Conservation (phyloP, 2,797 vertebrate genomes). For the Liasis olivaceus region DNA sequence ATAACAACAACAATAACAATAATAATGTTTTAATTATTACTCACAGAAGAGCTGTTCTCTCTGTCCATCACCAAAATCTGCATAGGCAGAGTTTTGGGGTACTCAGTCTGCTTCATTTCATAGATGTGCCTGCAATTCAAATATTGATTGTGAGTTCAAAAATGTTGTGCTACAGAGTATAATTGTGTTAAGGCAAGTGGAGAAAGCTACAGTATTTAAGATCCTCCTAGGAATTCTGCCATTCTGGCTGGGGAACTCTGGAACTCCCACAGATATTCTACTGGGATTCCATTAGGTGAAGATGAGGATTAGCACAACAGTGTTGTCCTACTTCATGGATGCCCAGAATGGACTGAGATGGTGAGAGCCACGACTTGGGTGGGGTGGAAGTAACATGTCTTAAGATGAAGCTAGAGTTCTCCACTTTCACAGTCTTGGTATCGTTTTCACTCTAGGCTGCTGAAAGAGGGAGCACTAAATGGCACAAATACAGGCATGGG, state of each 20-base stretch:
- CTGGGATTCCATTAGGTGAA: neutral
- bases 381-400: neutral
- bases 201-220: neutral
- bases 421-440: neutral
- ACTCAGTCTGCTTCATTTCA: conserved; percentile 72
- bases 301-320: neutral
- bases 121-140: conserved; percentile 72
- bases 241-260: neutral
- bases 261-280: neutral
- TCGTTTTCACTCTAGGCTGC: neutral
- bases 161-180: neutral
- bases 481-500: no score
- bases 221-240: neutral
- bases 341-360: neutral
- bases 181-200: neutral
- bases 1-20: neutral
- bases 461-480: neutral
- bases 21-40: conserved; percentile 37
- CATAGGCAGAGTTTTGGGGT: conserved; percentile 64
- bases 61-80: conserved; percentile 69
- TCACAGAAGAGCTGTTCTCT: conserved; percentile 67
- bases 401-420: neutral
- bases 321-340: neutral
- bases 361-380: neutral
- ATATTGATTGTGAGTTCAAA: neutral